Conservation (phyloP, 1,140 invertebrate genomes). For the Hylyphantes graminicola region DNA sequence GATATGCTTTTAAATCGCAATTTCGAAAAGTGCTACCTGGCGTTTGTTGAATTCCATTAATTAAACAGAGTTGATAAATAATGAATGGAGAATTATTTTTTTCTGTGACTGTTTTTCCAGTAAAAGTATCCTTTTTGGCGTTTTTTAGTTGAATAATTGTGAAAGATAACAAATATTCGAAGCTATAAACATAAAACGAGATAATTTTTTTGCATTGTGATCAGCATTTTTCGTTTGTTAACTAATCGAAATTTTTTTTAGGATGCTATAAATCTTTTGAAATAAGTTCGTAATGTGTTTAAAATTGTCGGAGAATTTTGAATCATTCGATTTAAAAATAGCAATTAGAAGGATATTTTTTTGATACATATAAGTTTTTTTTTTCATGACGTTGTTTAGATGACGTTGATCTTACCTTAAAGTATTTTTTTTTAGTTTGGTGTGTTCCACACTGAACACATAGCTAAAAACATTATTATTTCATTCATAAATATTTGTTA, state of each 20-base stretch:
- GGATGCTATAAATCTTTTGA: too few species aligned
- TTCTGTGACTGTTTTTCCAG: constrained; percentile 22
- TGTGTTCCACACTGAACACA: too few species aligned
- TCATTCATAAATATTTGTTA: too few species aligned
- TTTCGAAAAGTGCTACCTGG: constrained; percentile 48
- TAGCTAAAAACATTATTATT: too few species aligned
- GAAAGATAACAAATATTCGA: constrained; percentile 33
- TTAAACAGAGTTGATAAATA: constrained; percentile 48
- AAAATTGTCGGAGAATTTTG: too few species aligned
- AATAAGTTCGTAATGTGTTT: too few species aligned
- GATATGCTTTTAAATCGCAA: constrained; percentile 58
- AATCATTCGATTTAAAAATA: too few species aligned
- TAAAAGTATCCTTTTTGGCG: constrained; percentile 15
- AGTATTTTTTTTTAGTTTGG: too few species aligned
- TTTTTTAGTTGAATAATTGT: constrained; percentile 22
- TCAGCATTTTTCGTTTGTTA: neutral
- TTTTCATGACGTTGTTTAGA: too few species aligned
- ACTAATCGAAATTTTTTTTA: constrained; percentile 2
- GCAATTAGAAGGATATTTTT: too few species aligned
- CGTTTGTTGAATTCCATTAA: constrained; percentile 51
- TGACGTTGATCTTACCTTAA: too few species aligned
- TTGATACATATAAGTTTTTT: too few species aligned
- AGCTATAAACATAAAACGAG: constrained; percentile 21
- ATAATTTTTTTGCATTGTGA: constrained; percentile 9
- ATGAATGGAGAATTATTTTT: constrained; percentile 7